Percentiles rank a stretch among this genome's conserved stretches.
Conservation (phyloP, 2,113 vertebrate genomes). For the Okapia johnstoni region DNA sequence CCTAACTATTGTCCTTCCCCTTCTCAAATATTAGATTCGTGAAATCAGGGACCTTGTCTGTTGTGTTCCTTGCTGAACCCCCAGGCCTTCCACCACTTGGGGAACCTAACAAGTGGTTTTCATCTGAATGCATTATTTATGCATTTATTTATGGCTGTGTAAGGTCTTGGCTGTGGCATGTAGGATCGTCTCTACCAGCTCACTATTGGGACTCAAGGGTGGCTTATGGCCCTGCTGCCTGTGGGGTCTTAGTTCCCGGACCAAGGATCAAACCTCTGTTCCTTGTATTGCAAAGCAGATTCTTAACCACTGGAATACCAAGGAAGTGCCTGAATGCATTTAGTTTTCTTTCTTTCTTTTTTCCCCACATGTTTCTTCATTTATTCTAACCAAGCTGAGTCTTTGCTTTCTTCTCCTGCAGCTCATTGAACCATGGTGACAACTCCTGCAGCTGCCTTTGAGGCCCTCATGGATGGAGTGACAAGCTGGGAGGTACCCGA, state of each 20-base stretch:
- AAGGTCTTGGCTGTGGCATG: background rate
- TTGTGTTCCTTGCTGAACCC: background rate
- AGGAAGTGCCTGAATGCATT: background rate
- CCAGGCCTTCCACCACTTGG: background rate
- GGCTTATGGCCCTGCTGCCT: background rate
- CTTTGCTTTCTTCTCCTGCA: background rate
- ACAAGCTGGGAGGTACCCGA: conserved; percentile 55
- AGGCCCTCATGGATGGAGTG: conserved; percentile 61
- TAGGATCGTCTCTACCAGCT: background rate
- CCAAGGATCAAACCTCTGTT: background rate
- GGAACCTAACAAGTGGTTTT: background rate
- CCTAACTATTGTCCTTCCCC: background rate
- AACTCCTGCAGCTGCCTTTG: background rate
- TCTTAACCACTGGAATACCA: background rate
- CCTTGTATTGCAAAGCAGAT: background rate
- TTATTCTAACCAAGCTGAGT: background rate
- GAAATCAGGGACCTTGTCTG: background rate
- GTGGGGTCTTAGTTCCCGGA: background rate
- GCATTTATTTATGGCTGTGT: background rate
- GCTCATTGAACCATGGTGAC: background rate
- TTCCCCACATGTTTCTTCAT: background rate
- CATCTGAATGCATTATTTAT: background rate
- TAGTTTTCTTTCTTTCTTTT: background rate
- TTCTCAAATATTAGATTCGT: background rate
- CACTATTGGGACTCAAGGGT: background rate